Percentiles rank a stretch among this genome's conserved stretches.
These are phyloP conservation scores for Sthenelais limicola DNA, from an alignment of 2,888 invertebrate genomes.

Conservation along the genomic window DNA sequence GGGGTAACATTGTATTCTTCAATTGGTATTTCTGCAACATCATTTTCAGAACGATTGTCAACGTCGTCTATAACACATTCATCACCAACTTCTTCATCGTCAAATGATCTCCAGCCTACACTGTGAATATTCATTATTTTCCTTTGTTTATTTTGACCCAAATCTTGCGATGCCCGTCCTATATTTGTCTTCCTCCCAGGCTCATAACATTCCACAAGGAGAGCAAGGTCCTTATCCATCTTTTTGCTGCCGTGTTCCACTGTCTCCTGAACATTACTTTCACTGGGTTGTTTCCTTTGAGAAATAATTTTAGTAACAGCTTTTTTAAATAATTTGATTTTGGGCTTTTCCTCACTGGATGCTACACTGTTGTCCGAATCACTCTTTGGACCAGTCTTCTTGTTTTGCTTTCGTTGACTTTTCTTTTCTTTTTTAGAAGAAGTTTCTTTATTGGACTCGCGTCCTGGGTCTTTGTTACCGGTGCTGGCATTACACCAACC, in stretches of 20 bases:
- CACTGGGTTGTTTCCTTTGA: too few species aligned
- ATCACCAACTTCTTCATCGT: conserved; percentile 4
- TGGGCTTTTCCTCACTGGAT: too few species aligned
- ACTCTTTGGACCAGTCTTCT: too few species aligned
- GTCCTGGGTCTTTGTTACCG: not conserved
- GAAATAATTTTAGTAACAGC: too few species aligned
- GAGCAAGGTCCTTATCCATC: not conserved
- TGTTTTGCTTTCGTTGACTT: too few species aligned
- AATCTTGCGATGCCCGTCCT: too few species aligned
- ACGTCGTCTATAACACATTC: too few species aligned
- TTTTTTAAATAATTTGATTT: too few species aligned
- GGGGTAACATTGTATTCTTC: too few species aligned
- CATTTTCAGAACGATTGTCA: conserved; percentile 2
- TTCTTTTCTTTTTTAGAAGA: too few species aligned
- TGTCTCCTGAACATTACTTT: not conserved
- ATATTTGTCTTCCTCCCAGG: too few species aligned
- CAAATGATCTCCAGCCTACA: conserved; percentile 21
- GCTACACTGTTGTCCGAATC: too few species aligned
- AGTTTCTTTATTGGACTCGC: not conserved
- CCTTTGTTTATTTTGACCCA: not conserved
- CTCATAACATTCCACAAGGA: conserved; percentile 8
- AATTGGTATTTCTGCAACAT: not conserved
- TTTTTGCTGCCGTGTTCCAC: not conserved
- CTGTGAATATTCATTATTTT: conserved; percentile 23
- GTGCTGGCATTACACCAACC: conserved; percentile 13